Conservation (phyloP, 2,113 vertebrate species). For the Hoplias malabaricus region DNA sequence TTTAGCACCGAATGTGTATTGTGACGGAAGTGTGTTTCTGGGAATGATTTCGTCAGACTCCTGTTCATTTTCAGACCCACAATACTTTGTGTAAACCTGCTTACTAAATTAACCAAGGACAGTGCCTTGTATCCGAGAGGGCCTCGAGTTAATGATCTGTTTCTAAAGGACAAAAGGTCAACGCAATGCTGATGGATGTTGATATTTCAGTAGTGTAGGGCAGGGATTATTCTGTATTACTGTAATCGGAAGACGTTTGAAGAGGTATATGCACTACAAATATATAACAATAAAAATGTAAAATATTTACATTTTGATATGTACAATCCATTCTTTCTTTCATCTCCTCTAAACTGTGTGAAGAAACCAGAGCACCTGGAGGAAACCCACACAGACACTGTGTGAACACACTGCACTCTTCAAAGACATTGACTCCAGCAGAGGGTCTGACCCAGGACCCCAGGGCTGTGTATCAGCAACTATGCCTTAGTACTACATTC, state of each 20-base stretch:
- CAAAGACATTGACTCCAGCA: no score
- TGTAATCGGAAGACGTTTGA: slow-evolving; percentile 2
- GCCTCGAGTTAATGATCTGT: background rate
- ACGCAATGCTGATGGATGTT: background rate
- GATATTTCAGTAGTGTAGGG: background rate
- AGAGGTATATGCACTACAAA: background rate
- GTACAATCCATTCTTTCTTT: no score
- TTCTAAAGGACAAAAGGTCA: background rate
- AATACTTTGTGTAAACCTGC: background rate
- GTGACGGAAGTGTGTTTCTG: background rate
- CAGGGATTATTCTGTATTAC: background rate
- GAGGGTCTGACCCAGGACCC: no score
- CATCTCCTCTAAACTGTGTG: no score
- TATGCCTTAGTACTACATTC: background rate
- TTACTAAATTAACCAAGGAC: background rate
- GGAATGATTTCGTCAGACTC: background rate
- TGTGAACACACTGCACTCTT: no score
- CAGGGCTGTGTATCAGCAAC: no score
- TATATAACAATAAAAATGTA: background rate
- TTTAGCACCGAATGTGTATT: no score
- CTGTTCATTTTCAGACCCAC: background rate
- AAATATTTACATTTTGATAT: background rate
- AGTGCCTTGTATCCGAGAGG: background rate
- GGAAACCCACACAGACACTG: no score
- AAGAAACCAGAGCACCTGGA: no score